Conservation (phyloP, 2,113 vertebrate species). For the Artemisiospiza belli region DNA sequence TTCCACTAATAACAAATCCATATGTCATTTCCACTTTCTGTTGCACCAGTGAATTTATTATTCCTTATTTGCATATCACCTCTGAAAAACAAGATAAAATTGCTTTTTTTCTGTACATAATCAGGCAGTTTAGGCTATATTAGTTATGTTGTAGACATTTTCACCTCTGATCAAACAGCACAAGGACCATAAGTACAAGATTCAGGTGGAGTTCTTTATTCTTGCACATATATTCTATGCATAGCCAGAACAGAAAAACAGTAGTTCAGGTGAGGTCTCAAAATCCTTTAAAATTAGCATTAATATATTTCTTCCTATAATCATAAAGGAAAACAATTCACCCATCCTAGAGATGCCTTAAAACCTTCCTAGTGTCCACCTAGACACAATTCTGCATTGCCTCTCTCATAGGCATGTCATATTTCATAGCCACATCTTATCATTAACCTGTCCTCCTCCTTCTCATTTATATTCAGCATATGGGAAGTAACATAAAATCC, state of each 20-base stretch:
- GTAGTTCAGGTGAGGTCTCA: background rate
- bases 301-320: background rate
- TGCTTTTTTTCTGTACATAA: background rate
- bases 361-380: background rate
- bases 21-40: background rate
- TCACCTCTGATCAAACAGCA: background rate
- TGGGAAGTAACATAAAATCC: constrained; percentile 2
- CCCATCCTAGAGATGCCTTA: background rate
- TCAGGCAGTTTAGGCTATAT: background rate
- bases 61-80: background rate
- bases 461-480: constrained; percentile 20
- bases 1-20: background rate
- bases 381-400: background rate
- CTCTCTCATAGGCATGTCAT: background rate
- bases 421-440: background rate
- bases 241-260: background rate
- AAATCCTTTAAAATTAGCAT: background rate
- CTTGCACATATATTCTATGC: background rate
- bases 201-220: background rate
- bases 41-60: background rate
- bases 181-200: background rate
- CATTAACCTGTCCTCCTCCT: constrained; percentile 6
- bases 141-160: background rate
- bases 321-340: background rate
- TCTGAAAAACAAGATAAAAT: background rate